These are phyloP conservation scores for Centroberyx gerrardi DNA, from an alignment of 2,797 vertebrate genomes.

Conservation along the genomic window DNA sequence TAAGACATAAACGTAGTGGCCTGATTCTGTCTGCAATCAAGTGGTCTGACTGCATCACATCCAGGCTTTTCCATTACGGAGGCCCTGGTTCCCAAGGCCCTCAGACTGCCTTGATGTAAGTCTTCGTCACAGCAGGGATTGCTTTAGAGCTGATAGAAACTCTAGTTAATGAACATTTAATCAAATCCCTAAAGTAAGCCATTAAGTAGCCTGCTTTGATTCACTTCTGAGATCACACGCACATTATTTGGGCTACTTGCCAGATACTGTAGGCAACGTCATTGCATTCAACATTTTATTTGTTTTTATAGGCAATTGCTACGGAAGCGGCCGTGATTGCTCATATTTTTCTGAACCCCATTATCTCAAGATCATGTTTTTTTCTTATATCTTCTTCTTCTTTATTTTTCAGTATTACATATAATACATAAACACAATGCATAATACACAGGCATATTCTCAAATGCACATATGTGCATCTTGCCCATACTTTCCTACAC, in stretches of 20 bases:
- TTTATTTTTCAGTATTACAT: too few species aligned
- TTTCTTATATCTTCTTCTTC: too few species aligned
- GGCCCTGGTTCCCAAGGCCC: slow-evolving; percentile 46
- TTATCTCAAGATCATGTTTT: too few species aligned
- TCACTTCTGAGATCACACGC: slow-evolving; percentile 19
- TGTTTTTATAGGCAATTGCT: too few species aligned
- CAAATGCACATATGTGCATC: too few species aligned
- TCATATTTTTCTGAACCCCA: too few species aligned
- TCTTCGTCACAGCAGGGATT: slow-evolving; percentile 21
- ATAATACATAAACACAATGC: too few species aligned
- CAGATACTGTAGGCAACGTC: background rate
- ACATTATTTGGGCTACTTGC: background rate
- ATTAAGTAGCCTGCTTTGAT: slow-evolving; percentile 15
- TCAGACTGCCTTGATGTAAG: slow-evolving; percentile 27
- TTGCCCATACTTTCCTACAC: too few species aligned
- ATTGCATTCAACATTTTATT: too few species aligned
- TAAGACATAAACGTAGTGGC: slow-evolving; percentile 43
- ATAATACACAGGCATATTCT: too few species aligned
- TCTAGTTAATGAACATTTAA: slow-evolving; percentile 27
- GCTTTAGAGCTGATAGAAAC: slow-evolving; percentile 16
- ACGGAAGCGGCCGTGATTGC: too few species aligned
- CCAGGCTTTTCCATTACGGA: slow-evolving; percentile 58
- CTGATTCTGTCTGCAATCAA: slow-evolving; percentile 62
- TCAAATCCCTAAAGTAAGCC: slow-evolving; percentile 18
- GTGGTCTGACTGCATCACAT: slow-evolving; percentile 52